Base-by-base conservation (phyloP, 2,888 invertebrate genomes). In the Sesamia inferens region DNA sequence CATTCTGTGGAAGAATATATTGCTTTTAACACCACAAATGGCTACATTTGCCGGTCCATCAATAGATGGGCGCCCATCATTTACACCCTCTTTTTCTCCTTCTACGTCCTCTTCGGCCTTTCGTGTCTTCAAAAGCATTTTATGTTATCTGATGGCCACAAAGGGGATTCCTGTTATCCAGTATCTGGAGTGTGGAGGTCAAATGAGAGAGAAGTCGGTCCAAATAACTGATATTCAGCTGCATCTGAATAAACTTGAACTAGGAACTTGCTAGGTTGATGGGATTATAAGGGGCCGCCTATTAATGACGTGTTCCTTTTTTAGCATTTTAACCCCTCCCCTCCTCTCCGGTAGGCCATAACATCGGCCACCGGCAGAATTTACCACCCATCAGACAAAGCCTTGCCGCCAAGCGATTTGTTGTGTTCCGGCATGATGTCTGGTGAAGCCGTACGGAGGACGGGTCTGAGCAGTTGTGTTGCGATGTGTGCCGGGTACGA, bases 1-100 rank as follows among this genome's bases (percentile, higher is more conserved):
- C 94, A 96, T 0, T 79, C 95, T 95, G 91, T 4, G 48, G 55
- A 51, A 51, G 76, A 70, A 70, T 44, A 4, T 11, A n/a, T 13
- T n/a, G 13, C 11, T 24, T 70, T 70, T 24, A 69, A 31, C 31
- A 54, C 14, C 19, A 65, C 3, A 48, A 14, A 8, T 31, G 6
- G n/a, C 57, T 57, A 39, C n/a, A 6, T n/a, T 65, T 65, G 14
- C n/a, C n/a, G 10, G 6, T 65, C 0, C 4, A 7, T 63, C 13
- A 63, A 11, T 19, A 5, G 63, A 48, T 48, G 24, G 19, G 8
- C 48, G 8, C 24, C 64, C 24, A 24, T 8, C 47, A 19, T 31
- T 51, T n/a, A 64, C 47, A 48, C 24, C 1, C 10, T 11, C 10
- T 44, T 42, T 16, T 63, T 19, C 19, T 48, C 7, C 8, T 48